Base-by-base conservation (phyloP, 2,888 invertebrate genomes). In the Erebia palarica region DNA sequence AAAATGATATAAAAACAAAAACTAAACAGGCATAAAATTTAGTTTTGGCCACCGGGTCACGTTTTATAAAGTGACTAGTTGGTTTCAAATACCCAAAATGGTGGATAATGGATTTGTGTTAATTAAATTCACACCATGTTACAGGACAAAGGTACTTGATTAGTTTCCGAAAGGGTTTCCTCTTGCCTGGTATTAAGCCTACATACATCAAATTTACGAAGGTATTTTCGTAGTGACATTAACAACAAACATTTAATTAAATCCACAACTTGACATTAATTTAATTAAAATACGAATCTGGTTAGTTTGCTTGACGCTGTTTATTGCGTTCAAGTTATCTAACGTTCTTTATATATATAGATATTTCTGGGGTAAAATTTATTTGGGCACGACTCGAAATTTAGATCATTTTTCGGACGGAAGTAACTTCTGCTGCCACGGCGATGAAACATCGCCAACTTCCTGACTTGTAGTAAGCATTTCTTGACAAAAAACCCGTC, bases 231-330 rank as follows among this genome's bases (percentile, higher is more conserved):
- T 66, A 47, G 65, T n/a, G 55, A 65, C 18, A 42, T 16, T 36
- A 36, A 58, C 47, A 66, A 66, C 66, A 58, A 21, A 10, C 58
- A 44, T 59, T 71, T 73, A 69, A 73, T 71, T 73, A 47, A 47
- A 13, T 47, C 47, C 65, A 66, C 68, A 49, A 18, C 61, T 60
- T 73, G 73, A 71, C 73, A 69, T 71, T 66, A 71, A 36, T 36
- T 36, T 36, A 36, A 36, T 27, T 65, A 59, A 60, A 66, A 66
- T 55, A 69, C 63, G 69, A 68, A 55, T 71, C 68, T 55, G 53
- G 72, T 70, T 70, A 71, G 66, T 71, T 68, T 66, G 14, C 53
- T 27, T 59, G 49, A 68, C 67, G 14, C 63, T 36, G 55, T 47
- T 69, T 44, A 64, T n/a, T 47, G 63, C 57, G 55, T 47, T 36